These are phyloP conservation scores for Hybos culiciformis DNA, from an alignment of 2,888 invertebrate species.

Conservation along the genomic window DNA sequence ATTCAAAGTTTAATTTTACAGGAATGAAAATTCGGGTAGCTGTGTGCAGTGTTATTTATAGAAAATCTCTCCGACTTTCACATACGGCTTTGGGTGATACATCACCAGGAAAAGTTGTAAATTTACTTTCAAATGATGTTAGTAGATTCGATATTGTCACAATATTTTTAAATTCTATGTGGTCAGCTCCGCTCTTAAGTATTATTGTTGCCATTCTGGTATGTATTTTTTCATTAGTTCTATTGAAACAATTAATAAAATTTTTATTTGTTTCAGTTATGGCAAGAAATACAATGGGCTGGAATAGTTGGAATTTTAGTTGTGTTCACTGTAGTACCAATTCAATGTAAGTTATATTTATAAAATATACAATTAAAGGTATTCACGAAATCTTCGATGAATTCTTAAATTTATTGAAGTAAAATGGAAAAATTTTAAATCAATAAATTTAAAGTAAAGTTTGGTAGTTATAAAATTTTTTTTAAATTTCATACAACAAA, in stretches of 20 bases:
- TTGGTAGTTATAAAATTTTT: too few species aligned
- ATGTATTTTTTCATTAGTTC: too few species aligned
- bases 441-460: too few species aligned
- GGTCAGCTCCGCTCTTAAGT: constrained; percentile 60
- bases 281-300: constrained; percentile 48
- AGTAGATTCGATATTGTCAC: constrained; percentile 67
- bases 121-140: constrained; percentile 77
- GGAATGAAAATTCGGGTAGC: constrained; percentile 74
- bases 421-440: too few species aligned
- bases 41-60: constrained; percentile 67
- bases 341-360: constrained; percentile 53
- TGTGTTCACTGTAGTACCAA: constrained; percentile 56
- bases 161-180: constrained; percentile 61
- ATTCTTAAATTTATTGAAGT: too few species aligned
- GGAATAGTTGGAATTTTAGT: constrained; percentile 57
- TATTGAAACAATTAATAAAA: too few species aligned
- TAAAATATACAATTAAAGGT: too few species aligned
- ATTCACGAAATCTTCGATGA: too few species aligned
- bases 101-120: constrained; percentile 76
- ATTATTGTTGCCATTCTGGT: constrained; percentile 53
- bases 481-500: too few species aligned
- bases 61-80: constrained; percentile 62
- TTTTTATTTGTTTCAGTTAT: too few species aligned
- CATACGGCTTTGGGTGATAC: constrained; percentile 63
- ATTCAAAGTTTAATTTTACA: too few species aligned